Conservation (phyloP, 2,888 invertebrate species). For the Phragmatobia fuliginosa region DNA sequence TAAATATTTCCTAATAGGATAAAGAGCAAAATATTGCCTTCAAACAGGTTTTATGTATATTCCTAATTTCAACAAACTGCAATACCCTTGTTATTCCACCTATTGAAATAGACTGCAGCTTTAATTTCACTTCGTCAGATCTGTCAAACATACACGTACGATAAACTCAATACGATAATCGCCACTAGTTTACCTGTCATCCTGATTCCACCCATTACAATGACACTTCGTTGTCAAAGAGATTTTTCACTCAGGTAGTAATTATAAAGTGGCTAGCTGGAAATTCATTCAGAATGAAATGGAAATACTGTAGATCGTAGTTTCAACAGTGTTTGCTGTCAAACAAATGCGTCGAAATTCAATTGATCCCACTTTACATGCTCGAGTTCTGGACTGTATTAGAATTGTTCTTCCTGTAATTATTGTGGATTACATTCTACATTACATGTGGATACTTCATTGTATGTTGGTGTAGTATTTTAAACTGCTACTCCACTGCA, state of each 20-base stretch:
- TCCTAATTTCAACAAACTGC: background rate
- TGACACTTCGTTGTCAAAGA: constrained; percentile 13
- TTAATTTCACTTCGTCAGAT: background rate
- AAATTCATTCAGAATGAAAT: constrained; percentile 2
- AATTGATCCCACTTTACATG: background rate
- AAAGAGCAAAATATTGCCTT: background rate
- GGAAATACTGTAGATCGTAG: background rate
- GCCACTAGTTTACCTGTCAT: constrained; percentile 3
- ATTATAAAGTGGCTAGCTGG: constrained; percentile 7
- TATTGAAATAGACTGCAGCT: background rate
- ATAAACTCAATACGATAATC: background rate
- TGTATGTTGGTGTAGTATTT: background rate
- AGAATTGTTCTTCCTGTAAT: background rate
- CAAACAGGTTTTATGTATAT: background rate
- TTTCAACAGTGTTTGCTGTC: constrained; percentile 4
- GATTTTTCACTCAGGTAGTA: constrained; percentile 8
- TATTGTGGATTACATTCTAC: background rate
- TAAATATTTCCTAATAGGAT: background rate
- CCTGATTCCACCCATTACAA: background rate
- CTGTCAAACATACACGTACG: background rate
- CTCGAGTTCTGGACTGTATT: background rate
- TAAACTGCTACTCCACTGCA: too few relatives aligned
- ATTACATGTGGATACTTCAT: background rate
- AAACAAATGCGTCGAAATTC: background rate
- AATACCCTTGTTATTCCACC: background rate